Evolutionary conservation across 2,888 invertebrate genomes (phyloP).

Genomic region (Atherix ibis): DNA sequence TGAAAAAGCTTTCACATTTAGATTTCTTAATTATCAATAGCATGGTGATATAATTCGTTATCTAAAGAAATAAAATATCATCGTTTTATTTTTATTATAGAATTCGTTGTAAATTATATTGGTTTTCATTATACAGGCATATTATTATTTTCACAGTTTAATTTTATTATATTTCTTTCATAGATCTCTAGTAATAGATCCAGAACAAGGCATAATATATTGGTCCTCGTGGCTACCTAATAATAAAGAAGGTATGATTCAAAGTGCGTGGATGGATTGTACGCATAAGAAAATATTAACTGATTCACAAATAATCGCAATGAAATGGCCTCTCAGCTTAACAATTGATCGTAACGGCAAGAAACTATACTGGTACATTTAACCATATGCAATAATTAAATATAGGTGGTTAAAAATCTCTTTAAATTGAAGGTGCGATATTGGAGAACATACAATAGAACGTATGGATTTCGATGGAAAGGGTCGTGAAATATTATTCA

Average conservation of each 20-base stretch:
- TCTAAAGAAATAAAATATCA: too few relatives aligned
- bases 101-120: too few relatives aligned
- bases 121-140: not conserved
- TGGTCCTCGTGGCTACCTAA: constrained; percentile 54
- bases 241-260: constrained; percentile 40
- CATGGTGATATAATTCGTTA: too few relatives aligned
- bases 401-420: constrained; percentile 3
- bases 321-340: constrained; percentile 58
- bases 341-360: constrained; percentile 43
- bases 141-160: not conserved
- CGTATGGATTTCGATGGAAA: constrained; percentile 41
- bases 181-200: constrained; percentile 53
- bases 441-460: constrained; percentile 49
- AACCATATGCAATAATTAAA: too few relatives aligned
- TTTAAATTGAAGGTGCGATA: constrained; percentile 42
- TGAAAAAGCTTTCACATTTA: too few relatives aligned
- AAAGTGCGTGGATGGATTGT: constrained; percentile 62
- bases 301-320: constrained; percentile 39
- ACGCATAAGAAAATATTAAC: constrained; percentile 40
- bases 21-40: too few relatives aligned
- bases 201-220: constrained; percentile 53
- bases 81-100: too few relatives aligned
- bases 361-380: constrained; percentile 41
- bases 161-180: constrained; percentile 13
- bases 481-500: constrained; percentile 36